Conservation (phyloP, 1,140 invertebrate genomes). For the Drosophila arawakana region DNA sequence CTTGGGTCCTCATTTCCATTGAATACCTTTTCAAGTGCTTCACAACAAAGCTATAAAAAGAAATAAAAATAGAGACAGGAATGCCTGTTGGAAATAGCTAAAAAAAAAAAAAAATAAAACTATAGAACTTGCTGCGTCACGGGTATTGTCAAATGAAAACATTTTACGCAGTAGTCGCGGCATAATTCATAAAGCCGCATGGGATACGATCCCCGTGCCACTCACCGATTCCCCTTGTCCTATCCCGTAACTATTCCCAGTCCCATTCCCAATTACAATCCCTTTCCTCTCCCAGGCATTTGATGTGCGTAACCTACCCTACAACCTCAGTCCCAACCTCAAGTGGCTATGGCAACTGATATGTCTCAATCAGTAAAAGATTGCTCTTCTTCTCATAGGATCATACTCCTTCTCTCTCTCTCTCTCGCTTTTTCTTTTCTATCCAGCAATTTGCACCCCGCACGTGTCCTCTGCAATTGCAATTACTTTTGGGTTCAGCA, state of each 20-base stretch:
- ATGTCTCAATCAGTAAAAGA: constrained; percentile 66
- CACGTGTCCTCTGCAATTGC: constrained; percentile 71
- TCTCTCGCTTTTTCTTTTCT: constrained; percentile 9
- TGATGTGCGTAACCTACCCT: constrained; percentile 60
- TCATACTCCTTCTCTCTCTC: constrained; percentile 1
- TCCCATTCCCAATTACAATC: not conserved
- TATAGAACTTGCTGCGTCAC: constrained; percentile 48
- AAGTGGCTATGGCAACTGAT: constrained; percentile 61
- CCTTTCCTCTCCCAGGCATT: constrained; percentile 16
- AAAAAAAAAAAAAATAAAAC: constrained; percentile 42
- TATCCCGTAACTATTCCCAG: not conserved
- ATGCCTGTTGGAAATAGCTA: constrained; percentile 15
- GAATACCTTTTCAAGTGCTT: constrained; percentile 72
- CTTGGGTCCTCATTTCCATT: constrained; percentile 43
- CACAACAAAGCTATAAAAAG: constrained; percentile 19
- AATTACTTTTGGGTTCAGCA: constrained; percentile 62
- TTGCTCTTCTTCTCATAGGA: not conserved
- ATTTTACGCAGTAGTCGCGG: constrained; percentile 61
- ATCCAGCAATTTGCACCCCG: constrained; percentile 64
- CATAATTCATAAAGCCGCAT: constrained; percentile 67
- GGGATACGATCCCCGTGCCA: constrained; percentile 37
- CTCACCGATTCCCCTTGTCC: not conserved
- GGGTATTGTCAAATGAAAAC: constrained; percentile 46
- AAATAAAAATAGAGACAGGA: constrained; percentile 20
- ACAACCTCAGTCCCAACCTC: constrained; percentile 38